Evolutionary conservation across 2,797 vertebrate genomes (phyloP).

Genomic region (Micropoecilia bifurca): DNA sequence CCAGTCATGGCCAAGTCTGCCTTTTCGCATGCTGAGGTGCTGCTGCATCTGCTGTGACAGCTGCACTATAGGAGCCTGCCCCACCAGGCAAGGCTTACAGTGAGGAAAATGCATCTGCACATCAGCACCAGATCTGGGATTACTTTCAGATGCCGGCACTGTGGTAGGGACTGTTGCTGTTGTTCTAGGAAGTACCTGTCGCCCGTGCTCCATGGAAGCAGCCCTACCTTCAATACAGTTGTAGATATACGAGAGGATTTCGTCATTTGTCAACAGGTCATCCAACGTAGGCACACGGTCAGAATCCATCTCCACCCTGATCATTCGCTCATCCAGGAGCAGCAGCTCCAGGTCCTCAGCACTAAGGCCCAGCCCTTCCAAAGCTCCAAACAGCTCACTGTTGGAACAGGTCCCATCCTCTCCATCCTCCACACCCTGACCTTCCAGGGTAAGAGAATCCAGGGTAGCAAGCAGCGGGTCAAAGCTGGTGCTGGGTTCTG

Average conservation of each 20-base stretch:
- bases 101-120: conserved; percentile 61
- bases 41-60: conserved; percentile 81
- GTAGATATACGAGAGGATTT: conserved; percentile 82
- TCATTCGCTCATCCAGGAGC: conserved; percentile 84
- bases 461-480: conserved; percentile 82
- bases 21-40: conserved; percentile 60
- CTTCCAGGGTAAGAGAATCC: conserved; percentile 79
- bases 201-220: conserved; percentile 13
- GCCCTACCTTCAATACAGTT: conserved; percentile 68
- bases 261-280: conserved; percentile 72
- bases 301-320: conserved; percentile 79
- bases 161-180: conserved; percentile 11
- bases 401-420: conserved; percentile 79
- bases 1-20: conserved; percentile 51
- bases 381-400: conserved; percentile 77
- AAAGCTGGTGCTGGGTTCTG: conserved; percentile 59
- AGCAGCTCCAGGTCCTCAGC: conserved; percentile 85
- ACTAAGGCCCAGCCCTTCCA: conserved; percentile 82
- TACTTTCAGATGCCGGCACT: conserved; percentile 24
- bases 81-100: conserved; percentile 44
- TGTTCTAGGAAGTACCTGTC: conserved; percentile 29
- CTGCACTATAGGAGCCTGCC: conserved; percentile 71
- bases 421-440: conserved; percentile 49
- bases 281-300: conserved; percentile 71
- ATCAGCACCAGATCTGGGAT: conserved; percentile 24